Conservation (phyloP, 2,797 vertebrate species). For the Myotis daubentonii region DNA sequence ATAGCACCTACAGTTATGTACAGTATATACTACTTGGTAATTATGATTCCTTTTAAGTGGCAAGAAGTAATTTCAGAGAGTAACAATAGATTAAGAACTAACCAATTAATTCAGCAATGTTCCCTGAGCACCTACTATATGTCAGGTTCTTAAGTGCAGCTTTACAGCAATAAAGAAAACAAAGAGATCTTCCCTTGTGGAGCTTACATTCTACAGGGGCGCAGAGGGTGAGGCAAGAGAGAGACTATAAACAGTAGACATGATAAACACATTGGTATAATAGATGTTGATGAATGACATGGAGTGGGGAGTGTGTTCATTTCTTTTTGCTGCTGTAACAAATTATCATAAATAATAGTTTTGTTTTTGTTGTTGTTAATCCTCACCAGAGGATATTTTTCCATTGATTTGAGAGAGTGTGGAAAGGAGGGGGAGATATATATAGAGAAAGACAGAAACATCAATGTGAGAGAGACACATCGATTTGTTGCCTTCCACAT, state of each 20-base stretch:
- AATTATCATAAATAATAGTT: not conserved
- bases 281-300: not conserved
- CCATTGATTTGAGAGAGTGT: too few species aligned
- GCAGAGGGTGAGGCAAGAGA: not conserved
- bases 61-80: slow-evolving; percentile 40
- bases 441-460: too few species aligned
- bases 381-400: too few species aligned
- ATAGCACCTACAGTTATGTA: not conserved
- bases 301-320: not conserved
- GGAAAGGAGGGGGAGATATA: too few species aligned
- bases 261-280: not conserved
- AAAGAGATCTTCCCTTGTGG: not conserved
- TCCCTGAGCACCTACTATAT: not conserved
- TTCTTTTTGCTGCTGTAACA: slow-evolving; percentile 1
- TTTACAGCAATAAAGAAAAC: not conserved
- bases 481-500: too few species aligned
- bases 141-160: not conserved
- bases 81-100: slow-evolving; percentile 32
- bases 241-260: not conserved
- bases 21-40: not conserved
- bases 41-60: not conserved
- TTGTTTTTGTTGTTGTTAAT: not conserved
- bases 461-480: too few species aligned
- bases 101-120: slow-evolving; percentile 28
- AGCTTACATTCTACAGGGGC: not conserved